Conservation (phyloP, 2,888 invertebrate genomes). For the Pollenia labialis region DNA sequence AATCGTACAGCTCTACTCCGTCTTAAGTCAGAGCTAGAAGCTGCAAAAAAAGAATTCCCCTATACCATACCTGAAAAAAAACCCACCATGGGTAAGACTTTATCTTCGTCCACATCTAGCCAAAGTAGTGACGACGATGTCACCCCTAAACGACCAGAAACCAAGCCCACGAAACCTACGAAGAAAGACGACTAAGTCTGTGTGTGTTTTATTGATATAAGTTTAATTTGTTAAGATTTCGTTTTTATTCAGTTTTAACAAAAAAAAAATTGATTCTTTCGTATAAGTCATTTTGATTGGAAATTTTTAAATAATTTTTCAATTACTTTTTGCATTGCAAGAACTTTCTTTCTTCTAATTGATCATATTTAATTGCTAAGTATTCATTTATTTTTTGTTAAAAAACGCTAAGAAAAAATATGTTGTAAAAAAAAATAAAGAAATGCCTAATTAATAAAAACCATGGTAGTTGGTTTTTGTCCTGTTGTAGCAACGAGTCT, state of each 20-base stretch:
- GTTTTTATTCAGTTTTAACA: not conserved
- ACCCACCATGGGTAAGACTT: slow-evolving; percentile 77
- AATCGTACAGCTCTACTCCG: slow-evolving; percentile 86
- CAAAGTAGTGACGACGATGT: slow-evolving; percentile 81
- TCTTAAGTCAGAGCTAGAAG: slow-evolving; percentile 85
- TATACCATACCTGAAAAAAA: slow-evolving; percentile 85
- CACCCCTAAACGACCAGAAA: slow-evolving; percentile 80
- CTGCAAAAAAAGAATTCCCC: slow-evolving; percentile 86
- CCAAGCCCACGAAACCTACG: slow-evolving; percentile 77
- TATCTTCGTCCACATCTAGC: slow-evolving; percentile 77
- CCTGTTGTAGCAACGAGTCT: no score
- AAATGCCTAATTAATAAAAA: no score
- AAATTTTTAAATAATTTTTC: not conserved
- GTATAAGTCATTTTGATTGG: slow-evolving; percentile 13
- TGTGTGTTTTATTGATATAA: slow-evolving; percentile 1
- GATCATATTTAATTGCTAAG: slow-evolving; percentile 41
- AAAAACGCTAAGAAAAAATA: no score
- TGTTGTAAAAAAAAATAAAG: no score
- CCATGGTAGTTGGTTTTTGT: no score
- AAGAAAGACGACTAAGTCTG: slow-evolving; percentile 49
- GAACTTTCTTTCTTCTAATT: slow-evolving; percentile 17
- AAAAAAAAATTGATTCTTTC: slow-evolving; percentile 7
- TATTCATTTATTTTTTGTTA: not conserved
- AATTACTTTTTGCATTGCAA: slow-evolving; percentile 5
- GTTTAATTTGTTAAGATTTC: slow-evolving; percentile 17